A percentile compares a stretch with the other conserved stretches of the same genome.
Conservation (phyloP, 2,888 invertebrate genomes). For the Parnassius smintheus region DNA sequence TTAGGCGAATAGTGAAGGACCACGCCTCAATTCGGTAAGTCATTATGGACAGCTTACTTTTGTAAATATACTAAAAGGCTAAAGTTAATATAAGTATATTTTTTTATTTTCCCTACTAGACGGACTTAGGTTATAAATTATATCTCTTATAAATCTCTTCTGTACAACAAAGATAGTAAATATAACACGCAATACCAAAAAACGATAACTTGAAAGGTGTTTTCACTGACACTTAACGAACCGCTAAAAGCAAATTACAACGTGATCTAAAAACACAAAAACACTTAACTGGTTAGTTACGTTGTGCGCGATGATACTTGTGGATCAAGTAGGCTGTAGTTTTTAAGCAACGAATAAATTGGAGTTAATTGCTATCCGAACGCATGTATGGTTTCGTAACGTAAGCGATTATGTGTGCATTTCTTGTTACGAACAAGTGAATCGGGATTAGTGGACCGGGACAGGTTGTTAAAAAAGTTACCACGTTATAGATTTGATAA, state of each 20-base stretch:
- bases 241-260: constrained; percentile 12
- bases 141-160: too few species aligned
- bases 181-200: too few species aligned
- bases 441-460: constrained; percentile 20
- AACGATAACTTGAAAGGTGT: neutral
- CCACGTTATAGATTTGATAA: too few species aligned
- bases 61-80: too few species aligned
- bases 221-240: neutral
- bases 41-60: too few species aligned
- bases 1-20: too few species aligned
- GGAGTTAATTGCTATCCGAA: constrained; percentile 3
- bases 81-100: too few species aligned
- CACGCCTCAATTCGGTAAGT: too few species aligned
- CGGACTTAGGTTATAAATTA: too few species aligned
- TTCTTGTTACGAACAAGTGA: constrained; percentile 21
- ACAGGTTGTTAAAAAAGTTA: neutral
- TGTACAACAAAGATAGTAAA: too few species aligned
- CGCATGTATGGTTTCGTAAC: constrained; percentile 17
- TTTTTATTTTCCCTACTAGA: too few species aligned
- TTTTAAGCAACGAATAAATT: constrained; percentile 19
- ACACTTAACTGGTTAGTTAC: constrained; percentile 12
- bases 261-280: constrained; percentile 19
- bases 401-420: constrained; percentile 23
- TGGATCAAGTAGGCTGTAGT: constrained; percentile 12
- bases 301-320: constrained; percentile 21